These are phyloP conservation scores for Trichonephila inaurata DNA, from an alignment of 1,140 invertebrate genomes.

Conservation along the genomic window DNA sequence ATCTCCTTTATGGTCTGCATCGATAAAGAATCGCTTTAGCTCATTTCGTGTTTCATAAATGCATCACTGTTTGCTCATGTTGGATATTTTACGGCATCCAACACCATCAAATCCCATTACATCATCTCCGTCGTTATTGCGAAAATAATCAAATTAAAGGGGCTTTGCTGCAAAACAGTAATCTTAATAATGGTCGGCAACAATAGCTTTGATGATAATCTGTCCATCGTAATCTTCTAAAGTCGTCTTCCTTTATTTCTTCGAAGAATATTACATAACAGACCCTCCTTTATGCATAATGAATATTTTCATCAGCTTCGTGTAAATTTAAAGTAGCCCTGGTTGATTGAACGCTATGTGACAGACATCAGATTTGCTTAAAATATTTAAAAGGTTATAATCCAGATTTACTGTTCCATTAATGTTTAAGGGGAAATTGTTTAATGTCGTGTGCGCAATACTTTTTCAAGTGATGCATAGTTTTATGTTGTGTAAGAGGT, in stretches of 20 bases:
- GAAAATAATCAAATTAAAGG: constrained; percentile 14
- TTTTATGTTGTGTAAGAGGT: no score
- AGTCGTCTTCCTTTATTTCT: neutral
- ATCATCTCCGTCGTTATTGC: neutral
- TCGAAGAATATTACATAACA: neutral
- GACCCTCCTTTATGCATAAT: neutral
- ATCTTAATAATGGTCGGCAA: neutral
- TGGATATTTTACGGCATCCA: neutral
- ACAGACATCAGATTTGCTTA: neutral
- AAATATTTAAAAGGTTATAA: neutral
- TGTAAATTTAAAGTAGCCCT: neutral
- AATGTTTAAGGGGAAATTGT: no score
- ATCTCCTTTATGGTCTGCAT: neutral
- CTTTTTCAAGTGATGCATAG: no score
- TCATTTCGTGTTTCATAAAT: constrained; percentile 3
- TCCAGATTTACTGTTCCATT: neutral
- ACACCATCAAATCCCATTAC: constrained; percentile 17
- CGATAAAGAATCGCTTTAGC: neutral
- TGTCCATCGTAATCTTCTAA: neutral
- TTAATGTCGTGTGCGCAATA: no score
- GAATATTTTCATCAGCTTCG: neutral
- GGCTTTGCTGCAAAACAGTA: neutral
- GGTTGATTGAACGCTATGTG: neutral
- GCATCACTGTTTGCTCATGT: neutral
- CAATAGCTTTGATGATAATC: neutral